These are phyloP conservation scores for Haplochromis vanheusdeni DNA, from an alignment of 2,113 vertebrate genomes.

Conservation along the genomic window DNA sequence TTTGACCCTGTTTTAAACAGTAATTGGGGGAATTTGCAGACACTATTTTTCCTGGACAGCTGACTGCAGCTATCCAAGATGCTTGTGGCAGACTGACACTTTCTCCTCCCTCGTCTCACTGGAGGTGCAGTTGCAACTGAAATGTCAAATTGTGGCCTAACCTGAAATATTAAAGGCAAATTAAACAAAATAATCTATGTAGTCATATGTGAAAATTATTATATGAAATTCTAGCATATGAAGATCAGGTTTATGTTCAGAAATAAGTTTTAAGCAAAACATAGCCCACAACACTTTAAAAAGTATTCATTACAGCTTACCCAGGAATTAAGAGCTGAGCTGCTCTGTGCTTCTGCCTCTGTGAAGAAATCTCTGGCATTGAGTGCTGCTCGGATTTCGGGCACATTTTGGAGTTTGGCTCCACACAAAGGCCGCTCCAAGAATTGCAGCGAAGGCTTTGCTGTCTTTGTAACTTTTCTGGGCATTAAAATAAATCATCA, in stretches of 20 bases:
- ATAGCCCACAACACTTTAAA: background rate
- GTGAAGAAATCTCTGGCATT: constrained; percentile 71
- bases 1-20: constrained; percentile 58
- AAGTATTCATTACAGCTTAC: constrained; percentile 19
- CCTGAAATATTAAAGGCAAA: constrained; percentile 54
- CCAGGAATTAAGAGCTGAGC: constrained; percentile 42
- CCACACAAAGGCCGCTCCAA: constrained; percentile 73
- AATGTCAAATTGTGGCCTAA: constrained; percentile 80
- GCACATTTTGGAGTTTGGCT: constrained; percentile 56
- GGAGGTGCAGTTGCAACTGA: background rate
- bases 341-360: constrained; percentile 49
- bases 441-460: constrained; percentile 77
- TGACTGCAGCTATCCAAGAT: constrained; percentile 27
- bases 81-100: constrained; percentile 6
- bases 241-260: background rate
- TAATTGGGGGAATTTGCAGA: constrained; percentile 74
- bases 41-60: constrained; percentile 48
- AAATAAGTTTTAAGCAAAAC: background rate
- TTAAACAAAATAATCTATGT: background rate
- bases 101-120: constrained; percentile 22
- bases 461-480: constrained; percentile 70
- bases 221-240: background rate
- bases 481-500: constrained; percentile 78
- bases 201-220: background rate
- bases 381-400: constrained; percentile 41